Evolutionary conservation across 2,888 invertebrate species (phyloP).

Genomic region (Nephrotoma appendiculata): DNA sequence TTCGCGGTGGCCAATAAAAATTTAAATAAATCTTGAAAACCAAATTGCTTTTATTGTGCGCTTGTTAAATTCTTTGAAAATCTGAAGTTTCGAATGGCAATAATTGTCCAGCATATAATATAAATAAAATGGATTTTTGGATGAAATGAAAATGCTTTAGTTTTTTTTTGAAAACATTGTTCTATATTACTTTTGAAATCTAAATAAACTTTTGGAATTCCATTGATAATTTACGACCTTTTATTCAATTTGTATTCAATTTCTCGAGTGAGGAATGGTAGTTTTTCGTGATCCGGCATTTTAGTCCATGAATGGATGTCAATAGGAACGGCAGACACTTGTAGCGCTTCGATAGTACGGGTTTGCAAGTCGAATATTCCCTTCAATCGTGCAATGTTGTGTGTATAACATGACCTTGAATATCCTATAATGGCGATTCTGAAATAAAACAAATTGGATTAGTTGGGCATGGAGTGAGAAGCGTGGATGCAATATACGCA

Average conservation of each 20-base stretch:
- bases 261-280: neutral
- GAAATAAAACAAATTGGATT: neutral
- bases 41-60: neutral
- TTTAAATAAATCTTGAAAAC: neutral
- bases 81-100: neutral
- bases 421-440: conserved; percentile 9
- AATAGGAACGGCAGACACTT: neutral
- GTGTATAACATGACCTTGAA: conserved; percentile 7
- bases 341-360: conserved; percentile 7
- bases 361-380: conserved; percentile 10
- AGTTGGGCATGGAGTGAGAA: neutral
- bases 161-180: neutral
- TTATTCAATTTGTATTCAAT: neutral
- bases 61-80: neutral
- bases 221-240: neutral
- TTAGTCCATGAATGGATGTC: neutral
- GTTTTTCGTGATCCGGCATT: neutral
- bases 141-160: neutral
- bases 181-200: neutral
- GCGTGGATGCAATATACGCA: neutral
- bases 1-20: neutral
- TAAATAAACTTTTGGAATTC: neutral
- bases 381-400: conserved; percentile 7
- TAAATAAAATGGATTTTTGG: neutral
- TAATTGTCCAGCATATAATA: neutral